Evolutionary conservation across 1,140 invertebrate species (phyloP), one percentile per base, ranked within the genome.

Genomic region (Scaptomyza hsui): DNA sequence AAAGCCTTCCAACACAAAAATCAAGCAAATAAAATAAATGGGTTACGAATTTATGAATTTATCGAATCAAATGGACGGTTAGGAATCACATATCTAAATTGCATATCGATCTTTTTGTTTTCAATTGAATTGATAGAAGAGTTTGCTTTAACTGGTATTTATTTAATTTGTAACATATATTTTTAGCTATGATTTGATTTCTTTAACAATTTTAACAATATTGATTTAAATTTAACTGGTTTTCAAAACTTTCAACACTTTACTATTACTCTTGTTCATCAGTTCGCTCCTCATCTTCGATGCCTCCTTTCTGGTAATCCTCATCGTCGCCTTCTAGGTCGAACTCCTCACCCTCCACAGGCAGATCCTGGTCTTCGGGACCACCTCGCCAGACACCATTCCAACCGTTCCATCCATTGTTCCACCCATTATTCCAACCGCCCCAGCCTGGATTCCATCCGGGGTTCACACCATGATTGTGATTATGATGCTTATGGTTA

Each of bases 41-140:
- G 48, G 56, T 77, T 78, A 49, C 62, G 19, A 57, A 77, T 78
- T 61, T 67, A 65, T 65, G 56, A 78, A 71, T 62, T n/a, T n/a
- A 71, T 76, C 52, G 59, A 75, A 85, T 85, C 78, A 73, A 72
- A 78, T 47, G 32, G 39, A 52, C 41, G 21, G 47, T 39, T 53
- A 35, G 18, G 35, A 60, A 62, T 21, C 24, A 21, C 21, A 57
- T 44, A 44, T 56, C 24, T 62, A 55, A 42, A 55, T 41, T 55
- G 37, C n/a, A 41, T 41, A 55, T 55, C 19, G 37, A 55, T 26
- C 52, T 35, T 35, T 35, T n/a, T n/a, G n/a, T 26, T 21, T 42
- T 15, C 52, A 16, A 26, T 42, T 55, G 13, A 35, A 48, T 60
- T 26, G 35, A 19, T n/a, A 9, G 10, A 49, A 39, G 12, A 42